These are phyloP conservation scores for Cephus nigrinus DNA, from an alignment of 2,888 invertebrate genomes.

Conservation along the genomic window DNA sequence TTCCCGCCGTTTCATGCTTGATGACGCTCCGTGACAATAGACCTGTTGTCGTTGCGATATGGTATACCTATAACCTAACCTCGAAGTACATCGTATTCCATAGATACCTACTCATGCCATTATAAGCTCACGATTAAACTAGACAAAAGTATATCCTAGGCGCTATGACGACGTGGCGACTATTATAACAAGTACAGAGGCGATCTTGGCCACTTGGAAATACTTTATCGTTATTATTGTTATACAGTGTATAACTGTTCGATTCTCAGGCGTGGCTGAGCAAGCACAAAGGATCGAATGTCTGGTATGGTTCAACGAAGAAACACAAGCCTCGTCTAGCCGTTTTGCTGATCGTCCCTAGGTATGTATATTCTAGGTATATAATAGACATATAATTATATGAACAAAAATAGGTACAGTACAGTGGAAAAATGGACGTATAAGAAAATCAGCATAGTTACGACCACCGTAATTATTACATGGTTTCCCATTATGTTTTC, in stretches of 20 bases:
- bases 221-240: background rate
- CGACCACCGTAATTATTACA: background rate
- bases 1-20: slow-evolving; percentile 50
- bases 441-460: background rate
- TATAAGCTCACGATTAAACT: background rate
- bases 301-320: slow-evolving; percentile 39
- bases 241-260: slow-evolving; percentile 16
- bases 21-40: slow-evolving; percentile 18
- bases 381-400: background rate
- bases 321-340: slow-evolving; percentile 30
- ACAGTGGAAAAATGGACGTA: background rate
- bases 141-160: background rate
- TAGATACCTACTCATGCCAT: background rate
- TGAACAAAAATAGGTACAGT: background rate
- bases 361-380: background rate
- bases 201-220: background rate
- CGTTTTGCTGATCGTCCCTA: background rate
- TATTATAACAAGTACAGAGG: background rate
- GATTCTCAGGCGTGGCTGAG: slow-evolving; percentile 54
- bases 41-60: background rate
- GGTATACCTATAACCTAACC: background rate
- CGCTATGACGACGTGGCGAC: background rate
- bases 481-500: background rate
- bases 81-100: background rate
- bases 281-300: slow-evolving; percentile 49